These are phyloP conservation scores for Bufo bufo DNA, from an alignment of 2,113 vertebrate species.

Conservation along the genomic window DNA sequence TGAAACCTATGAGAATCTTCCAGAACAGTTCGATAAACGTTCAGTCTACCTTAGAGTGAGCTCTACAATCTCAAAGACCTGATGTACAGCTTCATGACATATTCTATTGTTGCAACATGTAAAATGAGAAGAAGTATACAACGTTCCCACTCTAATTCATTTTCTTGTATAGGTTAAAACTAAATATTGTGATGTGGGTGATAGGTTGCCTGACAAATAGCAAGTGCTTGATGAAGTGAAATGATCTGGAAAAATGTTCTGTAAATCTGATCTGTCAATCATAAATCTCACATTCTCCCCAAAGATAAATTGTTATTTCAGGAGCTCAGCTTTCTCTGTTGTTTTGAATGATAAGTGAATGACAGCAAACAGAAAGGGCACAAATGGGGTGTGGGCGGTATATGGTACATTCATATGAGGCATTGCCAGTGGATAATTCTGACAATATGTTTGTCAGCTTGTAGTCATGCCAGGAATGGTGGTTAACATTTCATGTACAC, in stretches of 20 bases:
- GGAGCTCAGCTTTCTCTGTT: constrained; percentile 6
- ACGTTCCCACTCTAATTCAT: constrained; percentile 2
- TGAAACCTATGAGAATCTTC: not conserved
- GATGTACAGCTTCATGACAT: not conserved
- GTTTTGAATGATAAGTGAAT: constrained; percentile 28
- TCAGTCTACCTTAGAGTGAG: not conserved
- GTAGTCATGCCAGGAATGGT: not conserved
- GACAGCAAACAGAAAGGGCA: constrained; percentile 37
- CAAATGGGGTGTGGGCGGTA: constrained; percentile 26
- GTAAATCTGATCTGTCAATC: constrained; percentile 50
- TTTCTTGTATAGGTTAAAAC: constrained; percentile 37
- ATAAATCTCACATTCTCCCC: constrained; percentile 34
- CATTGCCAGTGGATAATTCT: not conserved
- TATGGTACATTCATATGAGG: not conserved
- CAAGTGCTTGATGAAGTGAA: constrained; percentile 49
- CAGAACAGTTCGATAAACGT: too few species aligned
- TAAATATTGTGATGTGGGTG: constrained; percentile 44
- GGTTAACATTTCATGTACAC: not conserved
- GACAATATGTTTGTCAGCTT: not conserved
- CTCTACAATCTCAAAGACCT: not conserved
- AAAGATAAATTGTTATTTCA: constrained; percentile 43
- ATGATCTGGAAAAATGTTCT: constrained; percentile 47
- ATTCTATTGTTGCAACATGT: not conserved
- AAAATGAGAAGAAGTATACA: constrained; percentile 17
- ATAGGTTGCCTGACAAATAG: constrained; percentile 44